Evolutionary conservation across 53 echinoderm and acorn worm species (phyloP).

Genomic region (Zoroaster sp.): DNA sequence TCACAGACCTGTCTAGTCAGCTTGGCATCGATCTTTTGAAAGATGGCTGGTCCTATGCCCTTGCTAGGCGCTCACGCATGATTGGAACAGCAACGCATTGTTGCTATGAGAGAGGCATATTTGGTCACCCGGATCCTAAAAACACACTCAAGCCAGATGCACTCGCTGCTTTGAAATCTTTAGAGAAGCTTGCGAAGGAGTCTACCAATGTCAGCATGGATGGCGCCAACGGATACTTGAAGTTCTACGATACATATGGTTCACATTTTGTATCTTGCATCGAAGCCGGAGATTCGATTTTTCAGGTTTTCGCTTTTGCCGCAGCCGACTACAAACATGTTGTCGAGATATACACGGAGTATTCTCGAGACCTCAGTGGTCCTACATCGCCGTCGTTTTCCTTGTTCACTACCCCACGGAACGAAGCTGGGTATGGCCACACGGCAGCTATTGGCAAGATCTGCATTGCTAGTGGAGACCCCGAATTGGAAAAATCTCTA

Average conservation of each 20-base stretch:
- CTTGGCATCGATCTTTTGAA: not conserved
- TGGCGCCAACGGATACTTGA: not conserved
- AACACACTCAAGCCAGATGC: not conserved
- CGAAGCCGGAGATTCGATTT: constrained; percentile 1
- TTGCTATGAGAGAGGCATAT: not conserved
- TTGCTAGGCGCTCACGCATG: constrained; percentile 1
- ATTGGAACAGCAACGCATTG: constrained; percentile 15
- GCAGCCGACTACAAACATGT: not conserved
- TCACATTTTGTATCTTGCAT: constrained; percentile 25
- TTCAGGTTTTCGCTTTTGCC: constrained; percentile 19
- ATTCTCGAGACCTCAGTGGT: not conserved
- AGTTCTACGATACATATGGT: constrained; percentile 25
- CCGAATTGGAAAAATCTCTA: not conserved
- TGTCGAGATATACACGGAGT: not conserved
- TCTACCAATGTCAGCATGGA: not conserved
- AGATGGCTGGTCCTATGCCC: constrained; percentile 25
- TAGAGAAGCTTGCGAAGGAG: not conserved
- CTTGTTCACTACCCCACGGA: not conserved
- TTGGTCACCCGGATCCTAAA: not conserved
- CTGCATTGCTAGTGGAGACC: constrained; percentile 19
- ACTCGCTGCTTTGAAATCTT: not conserved
- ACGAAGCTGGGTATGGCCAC: not conserved
- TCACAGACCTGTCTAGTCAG: not conserved
- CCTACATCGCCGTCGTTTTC: not conserved
- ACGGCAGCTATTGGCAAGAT: constrained; percentile 7